Base-by-base conservation (phyloP, 1,140 invertebrate genomes). In the Bombus terrestris region DNA sequence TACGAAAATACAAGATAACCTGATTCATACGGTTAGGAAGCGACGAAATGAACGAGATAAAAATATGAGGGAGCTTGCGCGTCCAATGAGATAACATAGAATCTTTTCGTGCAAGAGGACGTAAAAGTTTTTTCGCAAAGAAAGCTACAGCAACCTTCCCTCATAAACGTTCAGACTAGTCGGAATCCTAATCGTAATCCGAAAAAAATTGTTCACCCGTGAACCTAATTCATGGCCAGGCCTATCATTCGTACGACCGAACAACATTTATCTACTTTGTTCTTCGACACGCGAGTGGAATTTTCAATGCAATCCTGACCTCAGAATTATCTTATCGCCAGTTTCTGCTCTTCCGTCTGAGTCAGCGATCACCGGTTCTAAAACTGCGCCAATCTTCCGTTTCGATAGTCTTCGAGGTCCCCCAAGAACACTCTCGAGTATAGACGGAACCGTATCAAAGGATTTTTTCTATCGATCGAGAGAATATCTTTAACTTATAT, bases 241-340 rank as follows among this genome's bases (percentile, higher is more conserved):
- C 15, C 53, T 32, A 13, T 10, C n/a, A 35, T 43, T 10, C 10
- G 3, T 39, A 12, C 15, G 43, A 53, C 22, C 3, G 9, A 28
- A 41, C 18, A 71, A 69, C 47, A 3, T 57, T 59, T n/a, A 80
- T 25, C 13, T 18, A 69, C 13, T 35, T n/a, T n/a, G 41, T 75
- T 5, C 6, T 2, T 4, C 0, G 3, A 8, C 25, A 53, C 81
- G 41, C n/a, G 41, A 8, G 0, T 22, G 5, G 57, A 82, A 75
- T 82, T 82, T 82, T 53, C 35, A 66, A 75, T 43, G 15, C 13
- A 28, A 43, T 74, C 35, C 35, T 39, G 12, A 22, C 18, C 22
- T 5, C 18, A 37, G 41, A 64, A 82, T 74, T 41, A 82, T 64
- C 39, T 74, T 64, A 82, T 74, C 80, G 2, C 8, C 13, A 32